These are phyloP conservation scores for Aradus depressus DNA, from an alignment of 2,888 invertebrate genomes.

Conservation along the genomic window DNA sequence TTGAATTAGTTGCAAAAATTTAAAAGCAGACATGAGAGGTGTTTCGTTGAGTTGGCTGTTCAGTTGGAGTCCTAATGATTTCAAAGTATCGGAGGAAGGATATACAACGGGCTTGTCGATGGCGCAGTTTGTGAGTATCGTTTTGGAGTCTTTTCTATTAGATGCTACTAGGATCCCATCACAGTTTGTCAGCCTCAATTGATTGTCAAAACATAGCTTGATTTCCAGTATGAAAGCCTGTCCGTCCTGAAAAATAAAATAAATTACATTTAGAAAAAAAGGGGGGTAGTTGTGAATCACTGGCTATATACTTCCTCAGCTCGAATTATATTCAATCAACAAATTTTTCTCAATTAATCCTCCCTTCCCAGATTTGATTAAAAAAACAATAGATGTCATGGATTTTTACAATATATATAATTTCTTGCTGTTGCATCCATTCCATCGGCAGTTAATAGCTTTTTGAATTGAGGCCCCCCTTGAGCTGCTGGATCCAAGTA, in stretches of 20 bases:
- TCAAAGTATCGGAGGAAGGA: slow-evolving; percentile 1
- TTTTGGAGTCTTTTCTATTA: neutral
- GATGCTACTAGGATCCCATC: slow-evolving; percentile 38
- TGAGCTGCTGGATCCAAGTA: too few relatives aligned
- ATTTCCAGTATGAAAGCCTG: slow-evolving; percentile 52
- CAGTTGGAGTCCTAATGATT: neutral
- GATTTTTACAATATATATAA: too few relatives aligned
- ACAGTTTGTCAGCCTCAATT: slow-evolving; percentile 52
- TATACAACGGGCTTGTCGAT: slow-evolving; percentile 16
- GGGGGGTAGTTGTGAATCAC: too few relatives aligned
- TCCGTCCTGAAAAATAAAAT: slow-evolving; percentile 27
- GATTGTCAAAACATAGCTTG: slow-evolving; percentile 60
- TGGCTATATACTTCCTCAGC: too few relatives aligned
- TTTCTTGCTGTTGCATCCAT: too few relatives aligned
- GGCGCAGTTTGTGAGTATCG: slow-evolving; percentile 18
- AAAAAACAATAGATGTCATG: too few relatives aligned
- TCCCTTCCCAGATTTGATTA: too few relatives aligned
- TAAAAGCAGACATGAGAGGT: neutral
- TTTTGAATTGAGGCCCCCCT: too few relatives aligned
- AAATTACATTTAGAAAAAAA: neutral
- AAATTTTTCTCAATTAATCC: too few relatives aligned
- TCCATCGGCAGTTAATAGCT: too few relatives aligned
- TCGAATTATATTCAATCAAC: too few relatives aligned
- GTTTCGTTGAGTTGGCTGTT: neutral
- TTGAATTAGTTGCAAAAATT: slow-evolving; percentile 1